These are phyloP conservation scores for Falco cherrug DNA, from an alignment of 2,797 vertebrate genomes.

Conservation along the genomic window DNA sequence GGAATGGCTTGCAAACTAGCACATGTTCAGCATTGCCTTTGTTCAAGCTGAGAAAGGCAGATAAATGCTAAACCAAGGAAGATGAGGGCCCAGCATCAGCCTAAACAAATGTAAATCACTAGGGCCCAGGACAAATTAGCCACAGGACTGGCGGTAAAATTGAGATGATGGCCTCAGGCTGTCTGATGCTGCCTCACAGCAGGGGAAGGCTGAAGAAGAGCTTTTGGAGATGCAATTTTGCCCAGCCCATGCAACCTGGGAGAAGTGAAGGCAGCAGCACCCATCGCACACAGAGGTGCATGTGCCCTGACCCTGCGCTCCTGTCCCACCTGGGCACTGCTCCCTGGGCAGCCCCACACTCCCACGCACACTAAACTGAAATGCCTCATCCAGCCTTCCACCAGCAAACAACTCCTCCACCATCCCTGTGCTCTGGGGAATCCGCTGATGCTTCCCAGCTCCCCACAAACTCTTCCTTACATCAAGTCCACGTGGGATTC, in stretches of 20 bases:
- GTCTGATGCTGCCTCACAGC: neutral
- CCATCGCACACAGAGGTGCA: neutral
- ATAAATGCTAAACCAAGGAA: slow-evolving; percentile 18
- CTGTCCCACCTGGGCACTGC: neutral
- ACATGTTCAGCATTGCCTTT: slow-evolving; percentile 39
- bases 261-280: neutral
- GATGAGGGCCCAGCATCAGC: slow-evolving; percentile 45
- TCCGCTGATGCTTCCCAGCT: neutral
- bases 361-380: neutral
- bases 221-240: neutral
- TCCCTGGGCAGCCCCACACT: accelerated
- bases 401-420: neutral
- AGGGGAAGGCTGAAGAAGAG: neutral
- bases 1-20: slow-evolving; percentile 6
- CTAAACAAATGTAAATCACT: slow-evolving; percentile 60
- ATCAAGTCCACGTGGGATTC: neutral
- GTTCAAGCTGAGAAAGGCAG: slow-evolving; percentile 28
- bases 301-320: neutral
- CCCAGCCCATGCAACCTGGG: neutral
- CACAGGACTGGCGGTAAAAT: neutral
- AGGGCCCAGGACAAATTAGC: neutral
- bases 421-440: neutral
- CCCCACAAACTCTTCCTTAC: neutral
- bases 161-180: neutral
- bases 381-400: neutral